Evolutionary conservation across 2,888 invertebrate species (phyloP).

Genomic region (Ditula angustiorana): DNA sequence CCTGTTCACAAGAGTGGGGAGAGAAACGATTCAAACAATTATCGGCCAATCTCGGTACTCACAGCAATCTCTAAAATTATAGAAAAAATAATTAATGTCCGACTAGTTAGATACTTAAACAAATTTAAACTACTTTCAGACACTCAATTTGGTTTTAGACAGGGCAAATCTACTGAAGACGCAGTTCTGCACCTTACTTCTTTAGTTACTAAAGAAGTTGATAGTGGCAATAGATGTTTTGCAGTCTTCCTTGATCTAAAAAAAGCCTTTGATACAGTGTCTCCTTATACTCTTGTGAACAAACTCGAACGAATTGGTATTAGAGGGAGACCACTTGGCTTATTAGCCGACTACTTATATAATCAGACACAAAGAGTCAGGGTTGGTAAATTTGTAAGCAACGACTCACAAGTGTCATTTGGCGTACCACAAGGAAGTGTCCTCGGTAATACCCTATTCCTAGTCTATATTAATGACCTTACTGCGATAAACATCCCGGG

Average conservation of each 20-base stretch:
- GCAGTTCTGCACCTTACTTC: not conserved
- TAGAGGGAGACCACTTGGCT: not conserved
- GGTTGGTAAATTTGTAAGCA: not conserved
- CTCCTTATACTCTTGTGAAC: too few relatives aligned
- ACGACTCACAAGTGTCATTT: not conserved
- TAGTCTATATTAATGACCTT: not conserved
- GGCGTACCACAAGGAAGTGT: not conserved
- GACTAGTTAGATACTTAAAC: not conserved
- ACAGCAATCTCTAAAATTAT: too few relatives aligned
- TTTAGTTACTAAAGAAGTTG: not conserved
- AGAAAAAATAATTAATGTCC: not conserved
- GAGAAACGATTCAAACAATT: not conserved
- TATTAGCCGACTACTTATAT: not conserved
- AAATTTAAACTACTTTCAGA: not conserved
- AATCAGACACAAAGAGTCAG: not conserved
- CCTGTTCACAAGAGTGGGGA: not conserved
- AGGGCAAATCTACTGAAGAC: too few relatives aligned
- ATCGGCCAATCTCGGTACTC: not conserved
- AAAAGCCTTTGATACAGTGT: too few relatives aligned
- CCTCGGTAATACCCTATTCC: not conserved
- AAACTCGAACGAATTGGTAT: too few relatives aligned
- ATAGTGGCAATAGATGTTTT: not conserved
- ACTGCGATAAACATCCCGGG: not conserved
- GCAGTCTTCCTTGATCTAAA: not conserved
- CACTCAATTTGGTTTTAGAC: not conserved